phyloP scores from a whole-genome alignment of 2,797 vertebrate genomes.

The Octomys mimax region DNA sequence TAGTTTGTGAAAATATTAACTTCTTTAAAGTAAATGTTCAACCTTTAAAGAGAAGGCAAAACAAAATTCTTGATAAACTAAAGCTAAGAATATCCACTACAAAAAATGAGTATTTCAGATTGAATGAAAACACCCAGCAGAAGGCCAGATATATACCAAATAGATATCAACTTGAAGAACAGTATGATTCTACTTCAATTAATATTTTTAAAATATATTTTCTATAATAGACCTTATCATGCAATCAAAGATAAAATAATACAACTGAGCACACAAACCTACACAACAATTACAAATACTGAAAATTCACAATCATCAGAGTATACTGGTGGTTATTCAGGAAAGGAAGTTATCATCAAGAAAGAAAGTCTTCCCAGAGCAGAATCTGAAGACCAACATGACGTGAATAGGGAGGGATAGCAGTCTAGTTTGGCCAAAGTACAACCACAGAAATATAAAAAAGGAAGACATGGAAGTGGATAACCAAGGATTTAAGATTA shows the following conservation, averaged over 20 bases:
- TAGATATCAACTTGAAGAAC: background rate
- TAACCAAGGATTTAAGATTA: background rate
- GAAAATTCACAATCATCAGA: background rate
- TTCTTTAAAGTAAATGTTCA: conserved; percentile 49
- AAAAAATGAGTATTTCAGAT: background rate
- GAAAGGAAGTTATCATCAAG: background rate
- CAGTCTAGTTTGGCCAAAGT: background rate
- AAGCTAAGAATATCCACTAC: background rate
- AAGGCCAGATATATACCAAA: background rate
- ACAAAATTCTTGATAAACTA: background rate
- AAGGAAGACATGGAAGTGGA: background rate
- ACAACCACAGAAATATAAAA: background rate
- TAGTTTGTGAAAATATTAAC: background rate
- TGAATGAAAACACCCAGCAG: background rate
- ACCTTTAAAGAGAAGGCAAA: background rate
- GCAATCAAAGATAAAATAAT: background rate
- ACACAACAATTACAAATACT: background rate
- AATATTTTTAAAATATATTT: background rate
- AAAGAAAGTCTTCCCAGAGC: background rate
- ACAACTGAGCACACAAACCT: background rate
- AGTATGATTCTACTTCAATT: background rate
- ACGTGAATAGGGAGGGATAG: background rate
- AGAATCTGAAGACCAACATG: background rate
- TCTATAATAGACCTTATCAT: background rate
- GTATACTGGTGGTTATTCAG: background rate